A percentile compares a stretch with the other conserved stretches of the same genome.
phyloP scores from a whole-genome alignment of 2,113 vertebrate genomes.

The Tragulus kanchil region DNA sequence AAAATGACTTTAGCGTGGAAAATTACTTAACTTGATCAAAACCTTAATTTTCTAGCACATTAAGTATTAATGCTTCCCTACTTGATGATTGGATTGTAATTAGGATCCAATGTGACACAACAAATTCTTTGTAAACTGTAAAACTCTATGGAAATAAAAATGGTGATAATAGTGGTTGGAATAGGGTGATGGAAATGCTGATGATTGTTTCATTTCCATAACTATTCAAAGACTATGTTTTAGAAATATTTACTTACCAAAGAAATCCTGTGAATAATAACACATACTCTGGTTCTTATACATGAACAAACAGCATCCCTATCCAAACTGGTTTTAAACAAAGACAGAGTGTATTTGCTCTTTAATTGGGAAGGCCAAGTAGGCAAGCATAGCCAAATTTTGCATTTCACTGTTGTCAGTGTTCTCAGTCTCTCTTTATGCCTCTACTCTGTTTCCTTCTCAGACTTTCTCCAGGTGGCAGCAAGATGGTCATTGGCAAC shows the following conservation, averaged over 20 bases:
- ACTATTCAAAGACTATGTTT: neutral
- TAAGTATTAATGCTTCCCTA: neutral
- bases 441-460: neutral
- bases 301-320: neutral
- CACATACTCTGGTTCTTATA: neutral
- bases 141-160: neutral
- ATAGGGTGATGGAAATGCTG: neutral
- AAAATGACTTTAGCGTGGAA: neutral
- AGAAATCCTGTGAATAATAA: neutral
- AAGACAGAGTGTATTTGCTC: neutral
- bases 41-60: conserved; percentile 21
- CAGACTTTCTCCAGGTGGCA: conserved; percentile 65
- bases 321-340: conserved; percentile 21
- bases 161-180: neutral
- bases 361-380: neutral
- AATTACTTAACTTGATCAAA: neutral
- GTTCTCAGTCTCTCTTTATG: neutral
- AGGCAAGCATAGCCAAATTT: neutral
- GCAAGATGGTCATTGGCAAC: conserved; percentile 55
- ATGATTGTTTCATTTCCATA: neutral
- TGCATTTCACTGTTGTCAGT: neutral
- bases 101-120: neutral
- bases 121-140: neutral
- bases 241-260: conserved; percentile 6
- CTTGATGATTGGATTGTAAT: neutral